Conservation (phyloP, 2,797 vertebrate genomes). For the Ispidina lecontei region DNA sequence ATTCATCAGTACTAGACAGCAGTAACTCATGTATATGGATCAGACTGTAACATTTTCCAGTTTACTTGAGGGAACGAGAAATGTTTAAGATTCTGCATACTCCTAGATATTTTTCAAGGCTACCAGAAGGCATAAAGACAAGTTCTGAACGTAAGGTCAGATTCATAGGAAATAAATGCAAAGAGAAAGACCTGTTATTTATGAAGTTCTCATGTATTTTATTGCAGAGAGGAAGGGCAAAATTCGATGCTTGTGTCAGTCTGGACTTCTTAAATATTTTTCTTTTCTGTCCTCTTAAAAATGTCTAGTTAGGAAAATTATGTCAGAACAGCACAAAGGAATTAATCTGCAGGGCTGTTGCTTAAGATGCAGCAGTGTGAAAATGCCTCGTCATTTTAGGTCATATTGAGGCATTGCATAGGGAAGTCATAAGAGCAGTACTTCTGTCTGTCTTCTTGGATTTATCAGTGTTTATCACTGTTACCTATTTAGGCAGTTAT, state of each 20-base stretch:
- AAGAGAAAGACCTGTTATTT: neutral
- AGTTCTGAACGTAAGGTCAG: constrained; percentile 8
- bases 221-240: neutral
- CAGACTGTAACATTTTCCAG: neutral
- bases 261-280: neutral
- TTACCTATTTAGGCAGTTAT: neutral
- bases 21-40: constrained; percentile 48
- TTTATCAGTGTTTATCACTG: neutral
- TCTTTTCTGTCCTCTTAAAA: neutral
- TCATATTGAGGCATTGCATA: neutral
- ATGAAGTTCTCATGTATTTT: neutral
- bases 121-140: constrained; percentile 17
- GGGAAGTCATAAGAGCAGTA: neutral
- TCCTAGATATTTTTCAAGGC: constrained; percentile 33
- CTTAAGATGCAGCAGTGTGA: neutral
- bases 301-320: neutral
- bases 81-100: constrained; percentile 25
- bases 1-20: neutral
- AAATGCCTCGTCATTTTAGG: neutral
- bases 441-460: neutral
- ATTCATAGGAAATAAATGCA: neutral
- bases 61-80: constrained; percentile 29
- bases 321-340: neutral
- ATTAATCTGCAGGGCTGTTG: neutral
- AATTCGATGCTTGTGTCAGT: neutral